Evolutionary conservation across 2,888 invertebrate genomes (phyloP).

Genomic region (Lapara coniferarum): DNA sequence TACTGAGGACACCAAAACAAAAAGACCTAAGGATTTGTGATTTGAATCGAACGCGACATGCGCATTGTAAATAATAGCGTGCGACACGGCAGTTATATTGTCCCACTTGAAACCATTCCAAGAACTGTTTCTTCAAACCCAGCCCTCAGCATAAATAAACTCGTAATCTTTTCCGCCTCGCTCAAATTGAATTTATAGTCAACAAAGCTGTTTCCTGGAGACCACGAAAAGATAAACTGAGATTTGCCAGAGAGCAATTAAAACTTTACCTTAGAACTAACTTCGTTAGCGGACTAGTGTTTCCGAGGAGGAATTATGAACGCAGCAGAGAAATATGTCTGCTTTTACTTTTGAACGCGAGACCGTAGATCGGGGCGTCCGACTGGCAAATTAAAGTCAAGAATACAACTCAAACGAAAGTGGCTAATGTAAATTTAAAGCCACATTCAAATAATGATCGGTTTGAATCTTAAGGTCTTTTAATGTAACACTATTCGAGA

Average conservation of each 20-base stretch:
- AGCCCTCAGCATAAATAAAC: conserved; percentile 51
- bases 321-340: conserved; percentile 69
- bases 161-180: conserved; percentile 63
- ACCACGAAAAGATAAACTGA: conserved; percentile 80
- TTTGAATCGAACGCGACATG: conserved; percentile 14
- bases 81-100: conserved; percentile 41
- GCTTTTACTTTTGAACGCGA: conserved; percentile 63
- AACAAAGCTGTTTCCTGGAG: conserved; percentile 73
- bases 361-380: conserved; percentile 59
- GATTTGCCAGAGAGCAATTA: conserved; percentile 80
- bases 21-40: background rate
- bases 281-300: conserved; percentile 76
- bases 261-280: conserved; percentile 81
- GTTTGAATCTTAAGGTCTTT: conserved; percentile 31
- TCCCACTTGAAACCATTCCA: conserved; percentile 40
- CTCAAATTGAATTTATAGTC: conserved; percentile 78
- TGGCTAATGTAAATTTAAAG: conserved; percentile 58
- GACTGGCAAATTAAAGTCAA: conserved; percentile 66
- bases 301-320: conserved; percentile 66
- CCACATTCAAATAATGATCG: conserved; percentile 33
- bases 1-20: conserved; percentile 30
- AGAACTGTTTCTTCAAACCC: conserved; percentile 42
- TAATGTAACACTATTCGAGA: conserved; percentile 36
- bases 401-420: conserved; percentile 61
- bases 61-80: conserved; percentile 37